Conservation (phyloP, 1,140 invertebrate species). For the Dinothrombium tinctorium region DNA sequence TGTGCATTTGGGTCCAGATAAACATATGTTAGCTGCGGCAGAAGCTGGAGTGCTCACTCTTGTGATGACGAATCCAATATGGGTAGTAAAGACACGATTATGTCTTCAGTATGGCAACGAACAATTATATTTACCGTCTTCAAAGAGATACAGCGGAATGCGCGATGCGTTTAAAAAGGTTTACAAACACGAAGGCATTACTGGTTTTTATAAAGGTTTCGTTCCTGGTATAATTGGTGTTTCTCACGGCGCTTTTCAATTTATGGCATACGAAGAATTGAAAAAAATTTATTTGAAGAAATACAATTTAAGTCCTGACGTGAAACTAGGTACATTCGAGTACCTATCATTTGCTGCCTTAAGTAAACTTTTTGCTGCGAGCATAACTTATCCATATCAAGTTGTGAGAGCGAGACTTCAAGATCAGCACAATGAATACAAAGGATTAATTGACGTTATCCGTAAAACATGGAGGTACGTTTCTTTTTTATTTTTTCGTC, state of each 20-base stretch:
- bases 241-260: slow-evolving; percentile 90
- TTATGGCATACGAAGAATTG: slow-evolving; percentile 96
- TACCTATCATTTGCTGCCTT: slow-evolving; percentile 76
- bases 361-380: slow-evolving; percentile 82
- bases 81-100: slow-evolving; percentile 32
- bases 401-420: slow-evolving; percentile 77
- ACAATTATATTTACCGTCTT: slow-evolving; percentile 17
- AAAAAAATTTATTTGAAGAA: slow-evolving; percentile 72
- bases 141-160: slow-evolving; percentile 51
- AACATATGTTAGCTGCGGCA: slow-evolving; percentile 72
- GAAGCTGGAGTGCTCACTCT: slow-evolving; percentile 69
- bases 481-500: not conserved
- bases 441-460: slow-evolving; percentile 61
- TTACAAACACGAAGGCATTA: slow-evolving; percentile 62
- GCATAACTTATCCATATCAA: slow-evolving; percentile 89
- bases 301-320: slow-evolving; percentile 48
- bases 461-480: slow-evolving; percentile 52
- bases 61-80: slow-evolving; percentile 31
- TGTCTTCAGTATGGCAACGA: slow-evolving; percentile 48
- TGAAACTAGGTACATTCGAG: slow-evolving; percentile 61
- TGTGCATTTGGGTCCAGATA: slow-evolving; percentile 48
- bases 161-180: slow-evolving; percentile 72
- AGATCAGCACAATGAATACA: slow-evolving; percentile 76
- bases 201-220: slow-evolving; percentile 61
- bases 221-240: slow-evolving; percentile 91